Evolutionary conservation across 2,113 vertebrate genomes (phyloP), one percentile per base, ranked within the genome.

Genomic region (Chrysochloris asiatica): DNA sequence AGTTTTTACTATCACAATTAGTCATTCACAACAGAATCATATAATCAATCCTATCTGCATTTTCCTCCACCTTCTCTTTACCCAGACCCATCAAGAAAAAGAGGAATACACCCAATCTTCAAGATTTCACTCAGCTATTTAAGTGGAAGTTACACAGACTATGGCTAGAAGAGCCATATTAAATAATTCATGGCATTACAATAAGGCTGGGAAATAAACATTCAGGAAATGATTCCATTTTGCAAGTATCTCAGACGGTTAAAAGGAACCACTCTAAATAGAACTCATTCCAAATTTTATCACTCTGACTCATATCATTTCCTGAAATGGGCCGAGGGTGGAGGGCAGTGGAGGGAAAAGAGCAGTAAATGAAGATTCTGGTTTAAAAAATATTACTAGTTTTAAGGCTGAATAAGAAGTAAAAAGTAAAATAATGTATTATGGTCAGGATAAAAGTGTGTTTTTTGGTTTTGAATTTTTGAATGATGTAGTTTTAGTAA

Each of bases 321-420:
- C 85, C 81, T 54, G 33, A 69, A 45, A n/a, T 43, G 43, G 43
- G 28, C 30, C 8, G 26, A 21, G 47, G 10, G 36, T 88, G 72
- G 10, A n/a, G 17, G 12, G 69, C 26, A 22, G 56, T 47, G 48
- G 36, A 67, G 33, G 21, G 69, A 65, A 56, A n/a, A 3, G 45
- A 71, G 11, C 65, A 41, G 48, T 48, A 83, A 77, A 21, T 77
- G 41, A 67, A 92, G 48, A 72, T 45, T 84, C 79, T 78, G 43
- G 28, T 61, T 78, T 48, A 79, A 72, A 79, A 72, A 72, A 72
- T 65, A 76, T 33, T 80, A 52, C 10, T 22, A 76, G 17, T 19
- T 83, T 83, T 89, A 43, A 63, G 50, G n/a, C 47, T 76, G 75
- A 77, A 85, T 73, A 45, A 91, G 56, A 48, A 67, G 8, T 72